Evolutionary conservation across 2,113 vertebrate species (phyloP).

Genomic region (Pithys albifrons): DNA sequence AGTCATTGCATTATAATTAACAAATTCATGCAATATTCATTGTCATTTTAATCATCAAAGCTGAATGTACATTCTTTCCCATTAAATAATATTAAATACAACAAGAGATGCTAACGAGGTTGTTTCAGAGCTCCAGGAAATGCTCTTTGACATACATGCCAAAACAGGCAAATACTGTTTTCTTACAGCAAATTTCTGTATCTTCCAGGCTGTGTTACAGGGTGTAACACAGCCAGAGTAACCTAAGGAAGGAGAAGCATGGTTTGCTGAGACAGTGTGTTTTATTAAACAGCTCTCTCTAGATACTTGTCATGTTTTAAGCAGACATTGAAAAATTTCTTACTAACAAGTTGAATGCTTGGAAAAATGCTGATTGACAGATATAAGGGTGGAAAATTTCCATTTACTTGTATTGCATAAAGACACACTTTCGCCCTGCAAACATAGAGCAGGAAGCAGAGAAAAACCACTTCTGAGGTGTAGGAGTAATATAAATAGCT

Average conservation of each 20-base stretch:
- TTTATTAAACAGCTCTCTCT: background rate
- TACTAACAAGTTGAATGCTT: background rate
- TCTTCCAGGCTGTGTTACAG: background rate
- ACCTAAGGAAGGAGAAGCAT: background rate
- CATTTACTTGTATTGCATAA: background rate
- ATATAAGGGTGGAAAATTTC: background rate
- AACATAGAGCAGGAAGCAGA: background rate
- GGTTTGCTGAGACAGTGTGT: background rate
- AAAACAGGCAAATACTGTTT: background rate
- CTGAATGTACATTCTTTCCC: slow-evolving; percentile 34
- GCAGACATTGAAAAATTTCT: background rate
- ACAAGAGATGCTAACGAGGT: background rate
- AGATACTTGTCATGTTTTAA: background rate
- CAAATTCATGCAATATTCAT: slow-evolving; percentile 53
- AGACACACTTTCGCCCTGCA: background rate
- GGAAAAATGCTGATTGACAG: background rate
- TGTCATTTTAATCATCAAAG: slow-evolving; percentile 37
- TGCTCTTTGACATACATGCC: background rate
- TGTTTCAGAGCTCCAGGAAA: slow-evolving; percentile 28
- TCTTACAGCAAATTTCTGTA: background rate
- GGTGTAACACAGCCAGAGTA: background rate
- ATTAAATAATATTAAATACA: slow-evolving; percentile 34
- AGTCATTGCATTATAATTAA: slow-evolving; percentile 32
- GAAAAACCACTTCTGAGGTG: background rate
- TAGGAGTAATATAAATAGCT: background rate